Conservation (phyloP, 2,113 vertebrate species). For the Malaclemys terrapin region DNA sequence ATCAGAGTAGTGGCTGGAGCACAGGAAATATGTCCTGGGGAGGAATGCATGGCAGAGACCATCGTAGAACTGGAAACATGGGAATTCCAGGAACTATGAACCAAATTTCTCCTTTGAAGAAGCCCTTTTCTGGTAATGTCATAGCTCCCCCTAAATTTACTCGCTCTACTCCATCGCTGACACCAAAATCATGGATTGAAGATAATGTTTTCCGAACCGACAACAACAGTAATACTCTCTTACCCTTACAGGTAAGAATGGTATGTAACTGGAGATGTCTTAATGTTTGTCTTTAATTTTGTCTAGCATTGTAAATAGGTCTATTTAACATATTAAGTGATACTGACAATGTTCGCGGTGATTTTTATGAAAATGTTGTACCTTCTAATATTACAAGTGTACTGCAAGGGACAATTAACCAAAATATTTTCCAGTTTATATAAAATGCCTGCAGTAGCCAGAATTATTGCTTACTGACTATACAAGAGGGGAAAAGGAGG, state of each 20-base stretch:
- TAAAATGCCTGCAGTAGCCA: not conserved
- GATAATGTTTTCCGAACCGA: conserved; percentile 97
- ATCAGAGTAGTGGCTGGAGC: conserved; percentile 95
- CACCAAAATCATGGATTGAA: conserved; percentile 96
- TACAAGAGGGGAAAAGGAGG: not conserved
- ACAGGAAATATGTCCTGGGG: conserved; percentile 95
- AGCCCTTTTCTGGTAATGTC: conserved; percentile 95
- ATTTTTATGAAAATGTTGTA: not conserved
- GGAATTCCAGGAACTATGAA: conserved; percentile 92
- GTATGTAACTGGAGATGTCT: conserved; percentile 54
- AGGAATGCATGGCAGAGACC: conserved; percentile 89
- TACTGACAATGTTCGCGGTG: not conserved
- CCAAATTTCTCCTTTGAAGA: conserved; percentile 96
- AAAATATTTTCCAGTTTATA: not conserved
- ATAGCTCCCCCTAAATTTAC: conserved; percentile 98
- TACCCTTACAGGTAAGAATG: conserved; percentile 95
- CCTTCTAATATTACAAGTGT: not conserved
- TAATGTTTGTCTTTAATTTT: conserved; percentile 16
- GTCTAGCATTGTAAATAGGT: not conserved
- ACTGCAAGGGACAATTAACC: not conserved
- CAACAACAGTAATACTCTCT: conserved; percentile 96
- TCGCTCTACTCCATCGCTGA: conserved; percentile 89
- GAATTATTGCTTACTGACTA: not conserved
- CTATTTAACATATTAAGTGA: not conserved
- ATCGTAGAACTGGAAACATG: conserved; percentile 91